Percentiles rank a stretch among this genome's conserved stretches.
phyloP scores from a whole-genome alignment of 2,888 invertebrate genomes.

The Didymodactylos carnosus region DNA sequence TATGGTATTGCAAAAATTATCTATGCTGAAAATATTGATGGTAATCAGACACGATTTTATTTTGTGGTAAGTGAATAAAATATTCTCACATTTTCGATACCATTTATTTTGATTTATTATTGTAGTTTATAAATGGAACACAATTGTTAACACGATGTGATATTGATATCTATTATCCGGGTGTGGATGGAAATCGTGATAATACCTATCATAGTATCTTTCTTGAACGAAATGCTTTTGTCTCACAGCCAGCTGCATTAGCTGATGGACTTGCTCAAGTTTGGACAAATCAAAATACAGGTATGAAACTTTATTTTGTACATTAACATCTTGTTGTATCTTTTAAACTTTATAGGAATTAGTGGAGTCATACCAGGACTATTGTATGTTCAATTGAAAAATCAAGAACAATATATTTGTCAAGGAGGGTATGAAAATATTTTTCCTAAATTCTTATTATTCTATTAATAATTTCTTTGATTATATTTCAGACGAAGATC shows the following conservation, averaged over 20 bases:
- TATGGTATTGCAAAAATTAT: background rate
- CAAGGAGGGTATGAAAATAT: background rate
- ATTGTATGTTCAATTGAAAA: background rate
- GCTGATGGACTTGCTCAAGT: background rate
- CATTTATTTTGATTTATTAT: background rate
- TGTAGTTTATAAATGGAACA: background rate
- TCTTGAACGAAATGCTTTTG: background rate
- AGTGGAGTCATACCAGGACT: no score
- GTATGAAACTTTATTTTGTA: no score
- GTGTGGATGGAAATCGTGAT: background rate
- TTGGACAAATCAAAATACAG: background rate
- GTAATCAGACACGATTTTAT: background rate
- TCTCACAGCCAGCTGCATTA: background rate
- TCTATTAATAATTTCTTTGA: background rate
- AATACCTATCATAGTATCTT: background rate
- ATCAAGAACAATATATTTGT: background rate
- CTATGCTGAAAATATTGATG: background rate
- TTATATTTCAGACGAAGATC: no score
- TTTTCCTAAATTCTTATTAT: background rate
- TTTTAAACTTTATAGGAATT: no score
- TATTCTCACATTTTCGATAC: background rate
- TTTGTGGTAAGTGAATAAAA: background rate
- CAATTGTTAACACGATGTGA: background rate
- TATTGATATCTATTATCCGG: background rate
- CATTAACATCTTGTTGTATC: no score